Evolutionary conservation across 2,113 vertebrate species (phyloP), one percentile per base, ranked within the genome.

Genomic region (Solenodon paradoxus): DNA sequence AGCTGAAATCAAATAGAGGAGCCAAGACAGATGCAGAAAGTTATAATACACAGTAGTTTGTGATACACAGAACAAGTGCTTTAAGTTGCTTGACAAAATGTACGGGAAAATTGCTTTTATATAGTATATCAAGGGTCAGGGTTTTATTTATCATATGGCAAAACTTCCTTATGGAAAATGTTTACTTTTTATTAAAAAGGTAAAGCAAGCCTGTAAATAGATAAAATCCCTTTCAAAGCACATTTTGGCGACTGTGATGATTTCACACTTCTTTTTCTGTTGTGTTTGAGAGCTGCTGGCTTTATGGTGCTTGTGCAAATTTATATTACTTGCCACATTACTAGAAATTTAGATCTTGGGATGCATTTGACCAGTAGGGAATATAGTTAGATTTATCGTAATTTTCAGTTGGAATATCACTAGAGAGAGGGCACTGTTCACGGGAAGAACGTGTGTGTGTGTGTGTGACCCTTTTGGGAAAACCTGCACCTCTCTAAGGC

Each of bases 301-400:
- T 90, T 74, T 92, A 47, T 90, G 77, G 30, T 81, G 28, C 96
- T 95, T 96, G 81, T 87, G 63, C 40, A 92, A 86, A 94, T 16
- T 47, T 81, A 15, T 85, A 24, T 93, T 45, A 55, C 69, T 87
- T 96, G 55, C 45, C 9, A 2, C 90, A 81, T 87, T 55, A 87
- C 40, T n/a, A 90, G 69, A 93, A 78, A 47, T 53, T 94, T 86
- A 88, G 38, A 88, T 77, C 16, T 47, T 64, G 40, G 30, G 10
- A 78, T 90, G 22, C 66, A 15, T n/a, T 90, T 94, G 75, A 63
- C 35, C 35, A 59, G 19, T 79, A 45, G 42, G 55, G 7, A 13
- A 35, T 74, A 19, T 5, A n/a, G 11, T n/a, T n/a, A n/a, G n/a
- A n/a, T n/a, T n/a, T n/a, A n/a, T n/a, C n/a, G n/a, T n/a, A n/a